Percentiles rank a stretch among this genome's conserved stretches.
Conservation (phyloP, 2,888 invertebrate species). For the Ethmia dodecea region DNA sequence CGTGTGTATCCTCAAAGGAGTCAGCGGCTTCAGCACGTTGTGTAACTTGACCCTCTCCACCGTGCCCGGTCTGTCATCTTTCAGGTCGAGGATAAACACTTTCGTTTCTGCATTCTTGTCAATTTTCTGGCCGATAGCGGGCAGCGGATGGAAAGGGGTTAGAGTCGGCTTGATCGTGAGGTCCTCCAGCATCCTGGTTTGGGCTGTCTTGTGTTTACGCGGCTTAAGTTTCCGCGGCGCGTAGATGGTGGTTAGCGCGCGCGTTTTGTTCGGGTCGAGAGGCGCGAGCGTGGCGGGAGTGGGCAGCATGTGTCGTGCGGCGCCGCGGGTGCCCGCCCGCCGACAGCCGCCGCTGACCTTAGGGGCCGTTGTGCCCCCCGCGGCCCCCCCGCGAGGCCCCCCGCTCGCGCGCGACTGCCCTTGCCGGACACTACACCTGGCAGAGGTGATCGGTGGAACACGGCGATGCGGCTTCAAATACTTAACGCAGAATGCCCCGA, state of each 20-base stretch:
- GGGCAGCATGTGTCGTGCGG: constrained; percentile 62
- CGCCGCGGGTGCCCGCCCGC: constrained; percentile 48
- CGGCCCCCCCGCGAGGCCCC: constrained; percentile 29
- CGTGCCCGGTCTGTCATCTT: constrained; percentile 27
- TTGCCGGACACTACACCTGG: neutral
- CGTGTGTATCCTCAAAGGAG: constrained; percentile 53
- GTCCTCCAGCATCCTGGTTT: constrained; percentile 62
- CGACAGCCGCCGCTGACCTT: constrained; percentile 53
- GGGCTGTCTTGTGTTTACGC: constrained; percentile 58
- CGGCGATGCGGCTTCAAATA: too few species aligned
- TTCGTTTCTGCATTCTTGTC: constrained; percentile 53
- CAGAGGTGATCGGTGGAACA: neutral
- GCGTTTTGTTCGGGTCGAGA: constrained; percentile 55
- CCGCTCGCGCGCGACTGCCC: constrained; percentile 22
- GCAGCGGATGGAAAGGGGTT: constrained; percentile 67
- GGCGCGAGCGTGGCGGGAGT: constrained; percentile 49
- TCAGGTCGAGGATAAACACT: constrained; percentile 58
- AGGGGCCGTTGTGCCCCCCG: constrained; percentile 35
- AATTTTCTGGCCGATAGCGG: constrained; percentile 62
- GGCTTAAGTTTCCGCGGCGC: constrained; percentile 61
- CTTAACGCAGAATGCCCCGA: too few species aligned
- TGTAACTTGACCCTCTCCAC: constrained; percentile 41
- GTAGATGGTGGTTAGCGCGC: constrained; percentile 67
- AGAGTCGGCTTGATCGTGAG: constrained; percentile 49
- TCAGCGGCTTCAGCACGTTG: constrained; percentile 60